These are phyloP conservation scores for Maniola jurtina DNA, from an alignment of 1,140 invertebrate species.

Conservation along the genomic window DNA sequence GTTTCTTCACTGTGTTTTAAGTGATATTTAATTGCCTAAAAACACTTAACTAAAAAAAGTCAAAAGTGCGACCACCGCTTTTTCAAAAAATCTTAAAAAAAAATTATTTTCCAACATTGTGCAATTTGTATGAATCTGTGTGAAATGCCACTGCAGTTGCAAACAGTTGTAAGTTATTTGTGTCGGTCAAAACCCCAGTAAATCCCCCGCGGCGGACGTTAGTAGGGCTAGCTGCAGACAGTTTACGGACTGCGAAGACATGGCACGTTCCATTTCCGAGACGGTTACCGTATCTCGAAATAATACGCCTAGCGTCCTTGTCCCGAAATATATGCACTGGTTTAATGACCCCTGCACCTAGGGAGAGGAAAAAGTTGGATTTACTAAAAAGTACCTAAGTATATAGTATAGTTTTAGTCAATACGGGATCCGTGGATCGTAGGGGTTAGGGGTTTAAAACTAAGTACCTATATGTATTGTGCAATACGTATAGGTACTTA, in stretches of 20 bases:
- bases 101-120: no score
- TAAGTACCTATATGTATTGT: no score
- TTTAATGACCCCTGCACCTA: constrained; percentile 23
- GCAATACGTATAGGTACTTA: no score
- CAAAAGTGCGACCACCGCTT: no score
- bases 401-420: no score
- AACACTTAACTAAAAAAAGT: no score
- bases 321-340: constrained; percentile 28
- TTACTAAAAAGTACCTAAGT: background rate
- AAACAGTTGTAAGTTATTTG: background rate
- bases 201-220: constrained; percentile 23
- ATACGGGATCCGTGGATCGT: no score
- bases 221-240: constrained; percentile 28
- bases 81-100: no score
- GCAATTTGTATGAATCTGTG: background rate
- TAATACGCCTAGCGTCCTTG: constrained; percentile 29
- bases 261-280: constrained; percentile 10
- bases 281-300: constrained; percentile 9
- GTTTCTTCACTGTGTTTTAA: no score
- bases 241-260: constrained; percentile 18
- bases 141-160: constrained; percentile 1
- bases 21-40: no score
- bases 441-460: no score
- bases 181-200: constrained; percentile 19
- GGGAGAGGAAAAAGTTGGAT: background rate